Evolutionary conservation across 1,140 invertebrate genomes (phyloP), one percentile per base, ranked within the genome.

Genomic region (Leptinotarsa lineolata): DNA sequence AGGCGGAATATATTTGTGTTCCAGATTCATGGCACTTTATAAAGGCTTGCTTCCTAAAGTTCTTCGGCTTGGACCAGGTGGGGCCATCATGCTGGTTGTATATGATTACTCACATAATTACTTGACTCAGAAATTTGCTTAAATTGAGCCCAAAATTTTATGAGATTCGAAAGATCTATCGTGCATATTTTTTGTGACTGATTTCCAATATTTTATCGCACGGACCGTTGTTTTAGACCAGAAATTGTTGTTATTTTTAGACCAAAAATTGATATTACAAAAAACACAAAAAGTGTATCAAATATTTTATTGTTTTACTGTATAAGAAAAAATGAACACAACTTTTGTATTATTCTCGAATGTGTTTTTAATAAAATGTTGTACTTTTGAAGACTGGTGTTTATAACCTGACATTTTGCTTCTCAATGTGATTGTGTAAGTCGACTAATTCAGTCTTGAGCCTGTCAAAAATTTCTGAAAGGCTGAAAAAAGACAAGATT

Each of bases 21-120:
- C 78, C 83, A 95, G 94, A 76, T 93, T 92, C 82, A 85, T 87
- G 60, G 95, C 95, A 2, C 86, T 98, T 5, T 98, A 97, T 84
- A 97, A 97, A 88, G 96, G 96, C 45, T 85, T 97, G 6, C 77
- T 96, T 61, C 95, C 96, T 13, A 98, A 97, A 86, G 90, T 97
- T 0, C 86, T 98, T 81, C 88, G 96, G 79, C 84, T 98, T 63
- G 96, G 96, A 16, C 96, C 96, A 24, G 96, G 96, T 46, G 95
- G 94, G 18, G 95, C 94, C 6, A 95, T 97, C 54, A 95, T 96
- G 93, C 85, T 96, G 54, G 89, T 96, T 11, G 93, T 95, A 20
- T 96, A 95, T 77, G 93, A 94, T 77, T 92, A 94, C 78, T 88
- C 90, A 70, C 92, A 94, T 80, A 86, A 89, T 44, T 94, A 88